These are phyloP conservation scores for Zaprionus davidi DNA, from an alignment of 1,140 invertebrate species.

Conservation along the genomic window DNA sequence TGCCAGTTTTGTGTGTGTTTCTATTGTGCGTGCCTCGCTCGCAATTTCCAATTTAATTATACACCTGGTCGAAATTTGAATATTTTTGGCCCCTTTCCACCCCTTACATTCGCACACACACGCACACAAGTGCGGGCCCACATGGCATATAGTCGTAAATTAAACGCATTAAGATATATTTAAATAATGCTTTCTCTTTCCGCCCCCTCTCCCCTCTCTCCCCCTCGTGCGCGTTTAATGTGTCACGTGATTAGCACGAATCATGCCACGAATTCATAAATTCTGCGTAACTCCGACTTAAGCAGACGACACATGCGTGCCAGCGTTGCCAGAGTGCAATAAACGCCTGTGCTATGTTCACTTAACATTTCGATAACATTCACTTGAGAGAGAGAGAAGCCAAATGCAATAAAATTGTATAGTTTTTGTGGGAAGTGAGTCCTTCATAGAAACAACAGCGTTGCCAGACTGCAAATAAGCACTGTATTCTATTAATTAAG, in stretches of 20 bases:
- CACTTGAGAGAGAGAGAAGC: no score
- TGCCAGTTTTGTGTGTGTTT: slow-evolving; percentile 10
- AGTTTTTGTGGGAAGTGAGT: no score
- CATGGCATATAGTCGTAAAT: slow-evolving; percentile 71
- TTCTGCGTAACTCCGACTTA: slow-evolving; percentile 44
- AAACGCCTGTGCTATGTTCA: not conserved
- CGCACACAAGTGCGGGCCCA: slow-evolving; percentile 21
- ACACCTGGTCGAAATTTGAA: slow-evolving; percentile 74
- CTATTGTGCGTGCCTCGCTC: slow-evolving; percentile 48
- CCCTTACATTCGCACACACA: slow-evolving; percentile 1
- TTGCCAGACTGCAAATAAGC: not conserved
- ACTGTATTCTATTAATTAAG: not conserved
- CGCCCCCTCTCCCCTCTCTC: not conserved
- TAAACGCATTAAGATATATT: slow-evolving; percentile 79
- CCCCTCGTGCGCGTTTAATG: slow-evolving; percentile 27
- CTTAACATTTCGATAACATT: not conserved
- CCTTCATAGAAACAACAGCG: no score
- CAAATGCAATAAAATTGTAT: no score
- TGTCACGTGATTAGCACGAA: slow-evolving; percentile 73
- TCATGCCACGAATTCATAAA: slow-evolving; percentile 77
- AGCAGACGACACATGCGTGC: slow-evolving; percentile 19
- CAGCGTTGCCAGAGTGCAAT: not conserved
- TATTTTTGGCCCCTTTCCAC: slow-evolving; percentile 46
- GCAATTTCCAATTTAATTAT: slow-evolving; percentile 73
- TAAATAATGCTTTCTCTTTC: slow-evolving; percentile 65